These are phyloP conservation scores for Latrodectus geometricus DNA, from an alignment of 1,140 invertebrate species.

Conservation along the genomic window DNA sequence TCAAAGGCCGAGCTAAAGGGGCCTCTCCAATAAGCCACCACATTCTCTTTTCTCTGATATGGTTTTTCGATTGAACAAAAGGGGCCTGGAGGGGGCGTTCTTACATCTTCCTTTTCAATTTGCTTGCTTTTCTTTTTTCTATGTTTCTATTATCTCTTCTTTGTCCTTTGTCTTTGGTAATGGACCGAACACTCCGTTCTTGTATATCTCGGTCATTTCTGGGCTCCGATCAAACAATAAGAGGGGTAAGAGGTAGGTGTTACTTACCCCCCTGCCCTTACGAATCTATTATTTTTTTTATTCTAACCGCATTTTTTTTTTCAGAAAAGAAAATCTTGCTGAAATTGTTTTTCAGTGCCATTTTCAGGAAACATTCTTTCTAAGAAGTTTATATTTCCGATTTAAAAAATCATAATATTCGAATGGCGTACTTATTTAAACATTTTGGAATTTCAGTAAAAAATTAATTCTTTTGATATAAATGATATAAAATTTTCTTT, in stretches of 20 bases:
- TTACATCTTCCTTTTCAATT: conserved; percentile 40
- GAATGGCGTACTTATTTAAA: too few relatives aligned
- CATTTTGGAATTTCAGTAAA: too few relatives aligned
- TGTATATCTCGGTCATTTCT: conserved; percentile 45
- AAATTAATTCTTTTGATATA: too few relatives aligned
- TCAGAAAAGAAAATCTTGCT: too few relatives aligned
- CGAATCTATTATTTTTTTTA: too few relatives aligned
- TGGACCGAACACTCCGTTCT: conserved; percentile 1
- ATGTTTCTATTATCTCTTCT: conserved; percentile 18
- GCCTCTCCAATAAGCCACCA: conserved; percentile 26
- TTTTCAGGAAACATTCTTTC: too few relatives aligned
- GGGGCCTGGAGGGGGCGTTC: conserved; percentile 5
- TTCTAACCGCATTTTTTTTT: too few relatives aligned
- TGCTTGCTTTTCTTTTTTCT: not conserved
- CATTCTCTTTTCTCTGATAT: conserved; percentile 30
- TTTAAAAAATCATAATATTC: too few relatives aligned
- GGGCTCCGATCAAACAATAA: conserved; percentile 12
- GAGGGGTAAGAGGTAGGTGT: not conserved
- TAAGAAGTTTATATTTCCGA: too few relatives aligned
- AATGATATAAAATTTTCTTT: too few relatives aligned
- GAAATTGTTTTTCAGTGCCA: too few relatives aligned
- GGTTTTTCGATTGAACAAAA: conserved; percentile 40
- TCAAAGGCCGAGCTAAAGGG: not conserved
- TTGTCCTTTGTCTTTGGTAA: conserved; percentile 33
- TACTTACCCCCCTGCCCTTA: not conserved